A percentile compares a stretch with the other conserved stretches of the same genome.
These are phyloP conservation scores for Eurosta solidaginis DNA, from an alignment of 1,140 invertebrate species.

Conservation along the genomic window DNA sequence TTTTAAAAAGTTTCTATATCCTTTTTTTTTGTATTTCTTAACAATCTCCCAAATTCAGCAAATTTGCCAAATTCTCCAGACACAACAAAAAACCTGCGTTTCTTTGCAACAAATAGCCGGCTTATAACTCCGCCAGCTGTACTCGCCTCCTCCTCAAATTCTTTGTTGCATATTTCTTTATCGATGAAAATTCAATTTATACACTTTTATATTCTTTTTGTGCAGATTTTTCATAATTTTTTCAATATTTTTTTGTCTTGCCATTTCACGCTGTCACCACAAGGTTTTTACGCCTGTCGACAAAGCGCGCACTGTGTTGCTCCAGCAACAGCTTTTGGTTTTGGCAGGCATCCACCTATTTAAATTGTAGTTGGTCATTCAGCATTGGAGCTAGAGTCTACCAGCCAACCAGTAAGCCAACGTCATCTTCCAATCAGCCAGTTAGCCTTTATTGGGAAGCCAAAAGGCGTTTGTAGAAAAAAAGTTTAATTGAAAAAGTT, in stretches of 20 bases:
- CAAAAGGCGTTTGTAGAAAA: not conserved
- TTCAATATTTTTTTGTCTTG: not conserved
- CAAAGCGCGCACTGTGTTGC: too few species aligned
- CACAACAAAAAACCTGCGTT: too few species aligned
- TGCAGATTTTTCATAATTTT: not conserved
- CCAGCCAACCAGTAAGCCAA: not conserved
- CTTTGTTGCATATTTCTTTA: not conserved
- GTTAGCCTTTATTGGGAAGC: not conserved
- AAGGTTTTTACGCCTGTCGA: not conserved
- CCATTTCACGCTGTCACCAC: not conserved
- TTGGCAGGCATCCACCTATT: not conserved
- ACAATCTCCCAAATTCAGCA: too few species aligned
- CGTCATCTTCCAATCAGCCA: not conserved
- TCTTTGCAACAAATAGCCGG: too few species aligned
- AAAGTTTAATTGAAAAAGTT: conserved; percentile 27
- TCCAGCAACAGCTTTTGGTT: not conserved
- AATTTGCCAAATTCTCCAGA: too few species aligned
- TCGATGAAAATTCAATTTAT: conserved; percentile 12
- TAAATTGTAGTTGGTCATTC: too few species aligned
- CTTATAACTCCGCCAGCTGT: too few species aligned
- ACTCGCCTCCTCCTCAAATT: too few species aligned
- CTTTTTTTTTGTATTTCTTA: too few species aligned
- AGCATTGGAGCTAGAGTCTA: too few species aligned
- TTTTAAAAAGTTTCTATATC: too few species aligned
- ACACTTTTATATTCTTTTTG: not conserved